These are phyloP conservation scores for Asteroscopus sphinx DNA, from an alignment of 2,888 invertebrate genomes.

Conservation along the genomic window DNA sequence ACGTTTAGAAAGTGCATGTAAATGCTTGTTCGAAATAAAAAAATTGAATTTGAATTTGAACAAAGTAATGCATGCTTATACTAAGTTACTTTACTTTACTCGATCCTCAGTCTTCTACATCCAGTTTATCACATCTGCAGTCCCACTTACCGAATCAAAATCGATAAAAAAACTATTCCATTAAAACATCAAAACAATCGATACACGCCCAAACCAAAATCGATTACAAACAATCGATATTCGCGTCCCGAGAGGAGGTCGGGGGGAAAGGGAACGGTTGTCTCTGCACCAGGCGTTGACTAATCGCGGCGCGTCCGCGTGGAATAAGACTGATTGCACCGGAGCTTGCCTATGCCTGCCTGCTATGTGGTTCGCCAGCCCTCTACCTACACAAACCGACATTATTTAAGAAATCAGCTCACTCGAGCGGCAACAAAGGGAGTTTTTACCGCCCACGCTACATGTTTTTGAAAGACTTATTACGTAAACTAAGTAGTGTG, in stretches of 20 bases:
- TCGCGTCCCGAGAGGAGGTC: conserved; percentile 75
- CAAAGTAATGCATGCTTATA: no score
- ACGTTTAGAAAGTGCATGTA: no score
- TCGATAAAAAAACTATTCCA: conserved; percentile 59
- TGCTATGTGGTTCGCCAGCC: conserved; percentile 80
- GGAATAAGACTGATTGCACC: conserved; percentile 89
- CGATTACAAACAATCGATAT: conserved; percentile 87
- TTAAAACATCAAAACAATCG: conserved; percentile 69
- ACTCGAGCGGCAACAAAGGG: conserved; percentile 86
- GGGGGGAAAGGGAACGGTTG: conserved; percentile 79
- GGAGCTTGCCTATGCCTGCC: conserved; percentile 86
- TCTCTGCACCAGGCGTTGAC: conserved; percentile 89
- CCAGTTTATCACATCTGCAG: not conserved
- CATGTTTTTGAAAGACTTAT: conserved; percentile 78
- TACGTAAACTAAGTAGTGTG: conserved; percentile 65
- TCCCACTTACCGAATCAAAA: not conserved
- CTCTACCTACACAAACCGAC: conserved; percentile 87
- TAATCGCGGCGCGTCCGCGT: conserved; percentile 89
- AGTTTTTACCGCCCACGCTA: conserved; percentile 84
- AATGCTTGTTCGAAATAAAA: no score
- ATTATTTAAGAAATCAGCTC: conserved; percentile 89
- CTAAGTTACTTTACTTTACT: not conserved
- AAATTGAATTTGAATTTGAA: no score
- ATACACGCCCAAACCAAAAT: conserved; percentile 80
- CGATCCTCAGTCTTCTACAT: not conserved